phyloP scores from a whole-genome alignment of 2,888 invertebrate genomes.

The Pimpla rufipes region DNA sequence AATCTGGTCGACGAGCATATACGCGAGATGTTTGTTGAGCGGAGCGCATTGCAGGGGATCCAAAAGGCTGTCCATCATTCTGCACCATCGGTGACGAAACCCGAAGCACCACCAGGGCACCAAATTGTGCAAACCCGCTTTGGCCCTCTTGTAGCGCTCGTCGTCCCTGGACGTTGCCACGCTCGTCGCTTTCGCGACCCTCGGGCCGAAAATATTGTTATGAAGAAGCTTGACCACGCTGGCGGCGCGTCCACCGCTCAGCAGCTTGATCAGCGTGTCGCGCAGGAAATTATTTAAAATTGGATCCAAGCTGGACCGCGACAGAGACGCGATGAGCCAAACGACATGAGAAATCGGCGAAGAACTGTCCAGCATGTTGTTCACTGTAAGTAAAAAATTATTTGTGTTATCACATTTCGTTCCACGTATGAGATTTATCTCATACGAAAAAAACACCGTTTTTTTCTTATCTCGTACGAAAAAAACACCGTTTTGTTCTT shows the following conservation, averaged over 20 bases:
- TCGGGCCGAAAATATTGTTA: slow-evolving; percentile 76
- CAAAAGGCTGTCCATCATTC: slow-evolving; percentile 80
- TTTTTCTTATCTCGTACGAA: no score
- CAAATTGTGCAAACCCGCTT: slow-evolving; percentile 78
- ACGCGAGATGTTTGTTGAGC: slow-evolving; percentile 90
- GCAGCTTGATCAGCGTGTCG: slow-evolving; percentile 77
- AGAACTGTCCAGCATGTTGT: slow-evolving; percentile 76
- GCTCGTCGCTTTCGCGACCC: slow-evolving; percentile 63
- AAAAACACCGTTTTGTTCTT: no score
- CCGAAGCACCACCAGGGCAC: slow-evolving; percentile 81
- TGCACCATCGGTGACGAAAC: slow-evolving; percentile 79
- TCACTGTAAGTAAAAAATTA: slow-evolving; percentile 76
- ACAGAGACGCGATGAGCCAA: slow-evolving; percentile 80
- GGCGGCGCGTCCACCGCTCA: slow-evolving; percentile 82
- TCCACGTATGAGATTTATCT: background rate
- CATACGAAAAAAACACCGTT: no score
- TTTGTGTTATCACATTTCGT: background rate
- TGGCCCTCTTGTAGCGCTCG: slow-evolving; percentile 77
- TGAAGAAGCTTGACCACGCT: slow-evolving; percentile 81
- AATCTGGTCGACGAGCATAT: slow-evolving; percentile 92
- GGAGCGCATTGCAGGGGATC: slow-evolving; percentile 86
- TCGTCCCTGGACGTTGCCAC: slow-evolving; percentile 59
- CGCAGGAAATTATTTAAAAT: slow-evolving; percentile 76
- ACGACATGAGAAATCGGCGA: slow-evolving; percentile 74
- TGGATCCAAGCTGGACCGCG: slow-evolving; percentile 78